Percentiles rank a stretch among this genome's conserved stretches.
Conservation (phyloP, 2,797 vertebrate genomes). For the Centroberyx gerrardi region DNA sequence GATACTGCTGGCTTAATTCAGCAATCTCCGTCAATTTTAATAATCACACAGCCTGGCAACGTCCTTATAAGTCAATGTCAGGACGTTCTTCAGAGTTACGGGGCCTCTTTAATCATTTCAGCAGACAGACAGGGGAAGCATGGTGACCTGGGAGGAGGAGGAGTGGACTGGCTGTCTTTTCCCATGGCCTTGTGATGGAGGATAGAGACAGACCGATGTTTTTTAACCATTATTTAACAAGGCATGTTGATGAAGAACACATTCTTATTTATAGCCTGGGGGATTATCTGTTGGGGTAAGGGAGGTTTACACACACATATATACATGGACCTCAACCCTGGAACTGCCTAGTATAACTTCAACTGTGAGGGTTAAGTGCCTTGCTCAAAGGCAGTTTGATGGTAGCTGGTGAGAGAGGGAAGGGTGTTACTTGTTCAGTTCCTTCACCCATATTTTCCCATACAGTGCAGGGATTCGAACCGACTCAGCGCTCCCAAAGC, state of each 20-base stretch:
- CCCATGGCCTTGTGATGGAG: background rate
- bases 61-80: constrained; percentile 34
- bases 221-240: background rate
- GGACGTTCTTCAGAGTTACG: constrained; percentile 2
- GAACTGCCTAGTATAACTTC: too few relatives aligned
- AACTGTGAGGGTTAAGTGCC: too few relatives aligned
- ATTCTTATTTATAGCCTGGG: too few relatives aligned
- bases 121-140: background rate
- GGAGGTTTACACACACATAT: too few relatives aligned
- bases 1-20: constrained; percentile 35
- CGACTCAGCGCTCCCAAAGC: constrained; percentile 7
- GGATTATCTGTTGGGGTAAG: too few relatives aligned
- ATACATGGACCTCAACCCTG: too few relatives aligned
- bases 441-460: too few relatives aligned
- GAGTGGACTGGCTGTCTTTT: background rate
- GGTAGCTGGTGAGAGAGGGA: too few relatives aligned
- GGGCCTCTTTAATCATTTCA: constrained; percentile 18
- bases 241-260: background rate
- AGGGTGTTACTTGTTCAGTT: too few relatives aligned
- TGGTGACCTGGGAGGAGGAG: background rate
- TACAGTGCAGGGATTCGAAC: too few relatives aligned
- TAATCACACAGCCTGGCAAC: constrained; percentile 41
- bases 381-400: too few relatives aligned
- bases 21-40: constrained; percentile 30
- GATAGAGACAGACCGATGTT: background rate